Conservation (phyloP, 2,113 vertebrate species). For the Bagarius yarrelli region DNA sequence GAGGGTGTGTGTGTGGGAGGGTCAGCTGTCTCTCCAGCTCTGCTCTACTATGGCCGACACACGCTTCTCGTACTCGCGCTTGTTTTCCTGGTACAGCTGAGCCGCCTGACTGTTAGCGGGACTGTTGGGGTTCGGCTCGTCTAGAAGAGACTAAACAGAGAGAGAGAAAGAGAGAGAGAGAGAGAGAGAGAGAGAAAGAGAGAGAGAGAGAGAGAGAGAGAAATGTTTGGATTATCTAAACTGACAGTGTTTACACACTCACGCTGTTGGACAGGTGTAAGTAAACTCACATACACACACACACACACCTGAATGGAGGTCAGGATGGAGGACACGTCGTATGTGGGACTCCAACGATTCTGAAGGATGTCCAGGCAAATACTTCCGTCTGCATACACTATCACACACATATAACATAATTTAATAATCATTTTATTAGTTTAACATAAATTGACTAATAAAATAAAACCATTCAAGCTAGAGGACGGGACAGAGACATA, state of each 20-base stretch:
- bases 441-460: too few relatives aligned
- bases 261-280: not conserved
- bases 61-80: slow-evolving; percentile 96
- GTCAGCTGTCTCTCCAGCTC: slow-evolving; percentile 99
- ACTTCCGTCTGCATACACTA: slow-evolving; percentile 98
- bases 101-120: slow-evolving; percentile 98
- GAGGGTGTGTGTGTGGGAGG: slow-evolving; percentile 59
- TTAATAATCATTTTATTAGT: too few relatives aligned
- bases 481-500: too few relatives aligned
- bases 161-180: not conserved
- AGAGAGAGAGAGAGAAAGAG: not conserved
- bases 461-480: too few relatives aligned
- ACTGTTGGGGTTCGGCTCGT: slow-evolving; percentile 98
- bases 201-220: not conserved
- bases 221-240: not conserved
- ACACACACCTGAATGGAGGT: slow-evolving; percentile 93
- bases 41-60: slow-evolving; percentile 99
- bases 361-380: slow-evolving; percentile 99
- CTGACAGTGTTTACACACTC: not conserved
- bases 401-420: not conserved
- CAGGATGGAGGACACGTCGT: slow-evolving; percentile 97
- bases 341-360: slow-evolving; percentile 98
- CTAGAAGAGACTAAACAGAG: slow-evolving; percentile 85
- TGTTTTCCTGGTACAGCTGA: slow-evolving; percentile 99
- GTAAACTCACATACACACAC: not conserved